These are phyloP conservation scores for Brachionus manjavacas DNA, from an alignment of 1,140 invertebrate genomes.

Conservation along the genomic window DNA sequence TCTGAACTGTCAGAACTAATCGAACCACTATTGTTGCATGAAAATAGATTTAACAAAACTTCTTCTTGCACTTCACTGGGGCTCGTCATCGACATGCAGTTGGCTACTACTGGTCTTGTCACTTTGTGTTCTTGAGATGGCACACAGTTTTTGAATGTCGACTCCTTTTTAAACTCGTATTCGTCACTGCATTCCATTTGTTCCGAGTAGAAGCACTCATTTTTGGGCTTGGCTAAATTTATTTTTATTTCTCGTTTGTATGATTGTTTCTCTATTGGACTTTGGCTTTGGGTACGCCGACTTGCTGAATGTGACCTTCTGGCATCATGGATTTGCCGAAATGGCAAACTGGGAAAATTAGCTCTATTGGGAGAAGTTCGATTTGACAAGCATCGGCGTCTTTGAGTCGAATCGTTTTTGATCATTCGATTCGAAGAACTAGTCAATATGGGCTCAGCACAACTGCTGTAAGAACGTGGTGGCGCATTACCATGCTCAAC, in stretches of 20 bases:
- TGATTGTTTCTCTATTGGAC: conserved; percentile 26
- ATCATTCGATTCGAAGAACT: neutral
- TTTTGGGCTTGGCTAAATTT: neutral
- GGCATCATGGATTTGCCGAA: neutral
- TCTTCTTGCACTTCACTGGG: conserved; percentile 22
- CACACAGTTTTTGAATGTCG: neutral
- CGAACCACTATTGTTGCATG: conserved; percentile 32
- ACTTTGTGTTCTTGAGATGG: neutral
- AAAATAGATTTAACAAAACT: conserved; percentile 31
- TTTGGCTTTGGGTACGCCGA: neutral
- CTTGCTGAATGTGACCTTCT: neutral
- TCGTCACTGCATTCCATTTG: neutral
- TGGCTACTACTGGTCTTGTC: neutral
- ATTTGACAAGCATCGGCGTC: neutral
- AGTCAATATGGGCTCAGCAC: conserved; percentile 20
- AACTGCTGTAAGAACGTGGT: conserved; percentile 11
- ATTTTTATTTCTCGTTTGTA: conserved; percentile 40
- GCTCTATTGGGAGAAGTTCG: neutral
- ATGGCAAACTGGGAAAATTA: neutral
- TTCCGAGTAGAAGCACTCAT: neutral
- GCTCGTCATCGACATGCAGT: neutral
- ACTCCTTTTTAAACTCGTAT: neutral
- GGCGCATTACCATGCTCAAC: neutral
- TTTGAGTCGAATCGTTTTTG: neutral
- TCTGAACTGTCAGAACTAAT: conserved; percentile 36